Evolutionary conservation across 2,113 vertebrate genomes (phyloP).

Genomic region (Protobothrops flavoviridis): DNA sequence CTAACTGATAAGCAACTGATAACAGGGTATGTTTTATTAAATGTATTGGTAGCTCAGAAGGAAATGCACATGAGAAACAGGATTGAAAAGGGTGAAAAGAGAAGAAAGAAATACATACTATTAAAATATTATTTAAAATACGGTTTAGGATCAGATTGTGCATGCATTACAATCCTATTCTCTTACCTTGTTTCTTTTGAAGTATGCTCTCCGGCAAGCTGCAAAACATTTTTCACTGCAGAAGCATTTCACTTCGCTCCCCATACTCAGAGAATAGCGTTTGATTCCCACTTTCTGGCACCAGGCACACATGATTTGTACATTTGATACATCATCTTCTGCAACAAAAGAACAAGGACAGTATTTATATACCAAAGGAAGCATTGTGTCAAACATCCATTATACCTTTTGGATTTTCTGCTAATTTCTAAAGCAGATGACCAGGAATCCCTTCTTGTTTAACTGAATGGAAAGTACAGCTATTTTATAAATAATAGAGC

Average conservation of each 20-base stretch:
- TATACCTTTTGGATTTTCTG: slow-evolving; percentile 28
- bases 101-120: slow-evolving; percentile 29
- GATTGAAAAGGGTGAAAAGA: slow-evolving; percentile 52
- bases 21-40: slow-evolving; percentile 49
- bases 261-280: slow-evolving; percentile 99
- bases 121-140: slow-evolving; percentile 39
- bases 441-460: slow-evolving; percentile 30
- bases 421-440: slow-evolving; percentile 27
- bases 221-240: slow-evolving; percentile 99
- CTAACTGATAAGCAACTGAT: slow-evolving; percentile 60
- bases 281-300: slow-evolving; percentile 99
- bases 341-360: slow-evolving; percentile 77
- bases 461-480: slow-evolving; percentile 44
- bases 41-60: slow-evolving; percentile 51
- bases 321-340: slow-evolving; percentile 96
- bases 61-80: not conserved
- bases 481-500: slow-evolving; percentile 53
- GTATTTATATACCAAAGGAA: slow-evolving; percentile 72
- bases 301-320: slow-evolving; percentile 99
- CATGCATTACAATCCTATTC: slow-evolving; percentile 55
- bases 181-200: slow-evolving; percentile 99
- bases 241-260: slow-evolving; percentile 98
- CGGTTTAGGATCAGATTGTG: slow-evolving; percentile 26
- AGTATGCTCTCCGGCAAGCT: slow-evolving; percentile 97
- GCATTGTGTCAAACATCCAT: slow-evolving; percentile 67